A percentile compares a stretch with the other conserved stretches of the same genome.
phyloP scores from a whole-genome alignment of 2,888 invertebrate genomes.

The Limnephilus marmoratus region DNA sequence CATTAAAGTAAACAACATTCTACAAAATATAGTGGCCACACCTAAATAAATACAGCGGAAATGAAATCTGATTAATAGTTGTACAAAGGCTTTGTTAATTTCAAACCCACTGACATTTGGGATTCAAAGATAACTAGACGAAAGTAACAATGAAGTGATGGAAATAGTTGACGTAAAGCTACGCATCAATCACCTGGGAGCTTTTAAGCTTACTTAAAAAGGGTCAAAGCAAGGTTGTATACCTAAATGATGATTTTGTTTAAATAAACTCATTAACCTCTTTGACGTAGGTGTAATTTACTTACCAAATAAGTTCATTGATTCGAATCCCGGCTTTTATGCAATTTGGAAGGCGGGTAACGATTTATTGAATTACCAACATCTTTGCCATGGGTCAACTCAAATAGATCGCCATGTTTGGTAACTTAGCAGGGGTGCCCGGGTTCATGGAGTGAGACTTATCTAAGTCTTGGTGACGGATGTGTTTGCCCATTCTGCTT shows the following conservation, averaged over 20 bases:
- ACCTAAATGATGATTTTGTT: background rate
- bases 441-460: too few species aligned
- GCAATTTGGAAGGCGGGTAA: too few species aligned
- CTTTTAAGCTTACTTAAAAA: background rate
- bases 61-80: background rate
- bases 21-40: background rate
- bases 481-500: too few species aligned
- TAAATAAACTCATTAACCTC: background rate
- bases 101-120: background rate
- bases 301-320: too few species aligned
- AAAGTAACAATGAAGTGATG: background rate
- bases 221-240: background rate
- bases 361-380: too few species aligned
- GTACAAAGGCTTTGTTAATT: background rate
- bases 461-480: too few species aligned
- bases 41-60: background rate
- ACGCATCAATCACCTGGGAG: background rate
- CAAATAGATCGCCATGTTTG: too few species aligned
- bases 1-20: background rate
- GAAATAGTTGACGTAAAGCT: background rate
- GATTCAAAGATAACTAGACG: background rate
- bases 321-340: too few species aligned
- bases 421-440: too few species aligned
- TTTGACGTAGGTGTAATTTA: too few species aligned
- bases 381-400: too few species aligned